A percentile compares a stretch with the other conserved stretches of the same genome.
These are phyloP conservation scores for Balaenoptera acutorostrata DNA, from an alignment of 2,113 vertebrate species.

Conservation along the genomic window DNA sequence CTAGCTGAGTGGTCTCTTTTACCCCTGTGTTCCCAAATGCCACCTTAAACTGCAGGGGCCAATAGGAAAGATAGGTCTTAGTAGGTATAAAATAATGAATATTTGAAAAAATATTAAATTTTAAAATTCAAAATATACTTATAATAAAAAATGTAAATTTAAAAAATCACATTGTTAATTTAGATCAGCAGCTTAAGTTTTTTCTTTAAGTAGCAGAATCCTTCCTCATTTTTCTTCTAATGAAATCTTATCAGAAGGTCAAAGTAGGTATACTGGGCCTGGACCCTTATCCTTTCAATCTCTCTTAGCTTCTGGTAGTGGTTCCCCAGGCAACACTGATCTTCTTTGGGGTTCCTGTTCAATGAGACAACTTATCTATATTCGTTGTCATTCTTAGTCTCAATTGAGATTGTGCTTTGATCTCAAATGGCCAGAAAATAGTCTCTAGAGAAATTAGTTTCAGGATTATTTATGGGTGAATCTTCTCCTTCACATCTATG, in stretches of 20 bases:
- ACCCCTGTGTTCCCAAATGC: not conserved
- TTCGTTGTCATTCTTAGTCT: not conserved
- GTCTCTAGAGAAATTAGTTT: not conserved
- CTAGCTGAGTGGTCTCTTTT: not conserved
- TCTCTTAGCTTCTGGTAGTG: not conserved
- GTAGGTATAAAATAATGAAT: not conserved
- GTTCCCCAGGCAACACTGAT: not conserved
- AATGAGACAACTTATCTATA: not conserved
- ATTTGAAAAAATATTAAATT: not conserved
- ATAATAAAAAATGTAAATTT: not conserved
- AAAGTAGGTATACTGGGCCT: not conserved
- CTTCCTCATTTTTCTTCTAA: not conserved
- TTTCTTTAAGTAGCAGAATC: not conserved
- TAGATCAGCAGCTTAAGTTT: not conserved
- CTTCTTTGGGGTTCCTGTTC: not conserved
- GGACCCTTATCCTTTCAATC: not conserved
- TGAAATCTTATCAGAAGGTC: not conserved
- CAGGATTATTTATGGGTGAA: not conserved
- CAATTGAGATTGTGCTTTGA: not conserved
- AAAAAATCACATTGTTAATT: not conserved
- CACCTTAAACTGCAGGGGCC: not conserved
- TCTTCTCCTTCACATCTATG: not conserved
- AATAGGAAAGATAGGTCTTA: not conserved
- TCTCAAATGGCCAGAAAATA: not conserved
- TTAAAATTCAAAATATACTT: not conserved